These are phyloP conservation scores for Adelges cooleyi DNA, from an alignment of 1,140 invertebrate genomes.

Conservation along the genomic window DNA sequence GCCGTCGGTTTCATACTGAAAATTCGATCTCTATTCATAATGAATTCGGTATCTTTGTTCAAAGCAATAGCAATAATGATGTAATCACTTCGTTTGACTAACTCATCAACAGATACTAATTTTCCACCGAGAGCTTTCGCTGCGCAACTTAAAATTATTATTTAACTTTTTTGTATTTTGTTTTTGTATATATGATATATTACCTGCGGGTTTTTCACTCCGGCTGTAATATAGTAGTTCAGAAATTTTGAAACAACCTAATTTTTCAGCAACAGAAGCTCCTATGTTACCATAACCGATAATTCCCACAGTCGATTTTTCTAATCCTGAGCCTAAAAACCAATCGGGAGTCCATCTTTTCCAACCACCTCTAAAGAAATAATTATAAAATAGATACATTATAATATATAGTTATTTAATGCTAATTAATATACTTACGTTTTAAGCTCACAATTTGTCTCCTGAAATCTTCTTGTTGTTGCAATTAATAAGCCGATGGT, in stretches of 20 bases:
- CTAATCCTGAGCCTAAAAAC: conserved; percentile 76
- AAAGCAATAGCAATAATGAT: conserved; percentile 61
- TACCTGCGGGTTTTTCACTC: conserved; percentile 44
- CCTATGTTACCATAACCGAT: conserved; percentile 80
- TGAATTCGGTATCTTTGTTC: conserved; percentile 57
- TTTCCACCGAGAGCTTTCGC: conserved; percentile 3
- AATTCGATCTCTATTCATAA: conserved; percentile 65
- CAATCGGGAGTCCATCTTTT: conserved; percentile 74
- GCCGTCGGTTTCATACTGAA: conserved; percentile 70
- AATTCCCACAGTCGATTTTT: conserved; percentile 72
- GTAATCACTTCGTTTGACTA: conserved; percentile 66
- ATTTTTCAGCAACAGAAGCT: conserved; percentile 53
- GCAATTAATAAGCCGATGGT: conserved; percentile 66
- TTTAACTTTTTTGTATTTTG: background rate
- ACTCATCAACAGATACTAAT: conserved; percentile 33
- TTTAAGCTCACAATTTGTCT: conserved; percentile 60
- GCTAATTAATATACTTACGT: too few species aligned
- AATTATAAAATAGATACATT: conserved; percentile 14
- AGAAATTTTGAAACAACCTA: conserved; percentile 58
- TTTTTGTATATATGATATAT: background rate
- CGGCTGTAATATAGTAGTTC: conserved; percentile 62
- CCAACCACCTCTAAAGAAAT: conserved; percentile 59
- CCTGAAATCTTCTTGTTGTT: conserved; percentile 66
- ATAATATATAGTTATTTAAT: too few species aligned
- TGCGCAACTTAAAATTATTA: background rate